Conservation (phyloP, 2,113 vertebrate genomes). For the Hipposideros armiger region DNA sequence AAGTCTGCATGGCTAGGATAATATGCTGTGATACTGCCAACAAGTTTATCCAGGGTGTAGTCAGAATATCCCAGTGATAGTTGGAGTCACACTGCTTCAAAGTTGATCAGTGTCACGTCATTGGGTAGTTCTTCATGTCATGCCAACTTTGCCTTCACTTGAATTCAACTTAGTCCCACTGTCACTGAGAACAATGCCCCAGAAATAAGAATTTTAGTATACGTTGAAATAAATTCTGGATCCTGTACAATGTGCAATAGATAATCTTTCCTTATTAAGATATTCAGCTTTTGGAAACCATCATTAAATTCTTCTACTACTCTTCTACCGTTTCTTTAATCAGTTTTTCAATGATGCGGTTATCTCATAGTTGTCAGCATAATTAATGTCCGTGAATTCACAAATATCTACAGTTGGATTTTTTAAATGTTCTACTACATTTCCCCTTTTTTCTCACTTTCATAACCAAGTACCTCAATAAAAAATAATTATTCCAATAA, state of each 20-base stretch:
- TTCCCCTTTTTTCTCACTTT: background rate
- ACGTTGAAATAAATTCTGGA: conserved; percentile 9
- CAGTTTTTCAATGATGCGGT: background rate
- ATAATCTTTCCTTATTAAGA: background rate
- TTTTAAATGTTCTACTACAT: background rate
- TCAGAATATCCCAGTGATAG: background rate
- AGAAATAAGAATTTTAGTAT: background rate
- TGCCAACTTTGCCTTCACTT: background rate
- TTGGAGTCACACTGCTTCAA: background rate
- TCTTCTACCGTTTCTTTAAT: background rate
- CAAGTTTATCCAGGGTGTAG: background rate
- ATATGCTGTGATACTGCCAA: background rate
- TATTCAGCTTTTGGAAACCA: background rate
- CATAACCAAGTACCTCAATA: background rate
- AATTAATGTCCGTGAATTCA: background rate
- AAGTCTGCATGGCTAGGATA: background rate
- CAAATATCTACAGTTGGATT: background rate
- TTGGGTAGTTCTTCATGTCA: background rate
- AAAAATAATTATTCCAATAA: background rate
- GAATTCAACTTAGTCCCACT: background rate
- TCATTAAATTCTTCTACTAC: background rate
- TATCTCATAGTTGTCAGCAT: background rate
- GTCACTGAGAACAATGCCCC: background rate
- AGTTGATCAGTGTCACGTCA: background rate
- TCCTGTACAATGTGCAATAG: background rate